A percentile compares a stretch with the other conserved stretches of the same genome.
Evolutionary conservation across 2,113 vertebrate genomes (phyloP).

Genomic region (Lampris incognitus): DNA sequence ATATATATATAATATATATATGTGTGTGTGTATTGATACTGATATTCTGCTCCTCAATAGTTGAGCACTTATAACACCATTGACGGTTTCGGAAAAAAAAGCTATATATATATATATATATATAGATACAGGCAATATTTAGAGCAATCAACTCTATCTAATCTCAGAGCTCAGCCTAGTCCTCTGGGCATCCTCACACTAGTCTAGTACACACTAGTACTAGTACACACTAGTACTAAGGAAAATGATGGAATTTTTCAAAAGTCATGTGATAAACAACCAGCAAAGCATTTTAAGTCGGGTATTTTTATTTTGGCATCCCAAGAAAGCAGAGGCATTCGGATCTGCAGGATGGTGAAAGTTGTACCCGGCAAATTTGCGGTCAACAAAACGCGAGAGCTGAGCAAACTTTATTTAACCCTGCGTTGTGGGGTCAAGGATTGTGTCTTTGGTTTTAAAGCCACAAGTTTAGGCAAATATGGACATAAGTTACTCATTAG

Average conservation of each 20-base stretch:
- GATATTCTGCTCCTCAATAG: no score
- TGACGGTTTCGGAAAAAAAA: no score
- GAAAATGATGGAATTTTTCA: neutral
- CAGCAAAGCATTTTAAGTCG: conserved; percentile 9
- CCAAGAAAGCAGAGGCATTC: neutral
- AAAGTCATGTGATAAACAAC: conserved; percentile 17
- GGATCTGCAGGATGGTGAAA: conserved; percentile 57
- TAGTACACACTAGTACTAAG: no score
- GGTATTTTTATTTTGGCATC: conserved; percentile 49
- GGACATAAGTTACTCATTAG: conserved; percentile 84
- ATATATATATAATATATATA: no score
- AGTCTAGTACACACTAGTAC: no score
- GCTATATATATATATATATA: no score
- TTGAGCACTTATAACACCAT: no score
- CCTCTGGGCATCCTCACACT: neutral
- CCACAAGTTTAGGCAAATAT: conserved; percentile 83
- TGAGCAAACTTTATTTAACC: conserved; percentile 85
- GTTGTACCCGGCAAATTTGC: conserved; percentile 74
- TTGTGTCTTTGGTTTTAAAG: conserved; percentile 74
- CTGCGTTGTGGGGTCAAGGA: conserved; percentile 80
- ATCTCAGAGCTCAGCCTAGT: neutral
- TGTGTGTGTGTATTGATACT: no score
- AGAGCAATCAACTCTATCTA: no score
- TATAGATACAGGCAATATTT: no score
- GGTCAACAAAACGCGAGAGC: conserved; percentile 74